Base-by-base conservation (phyloP, 2,888 invertebrate genomes). In the Tricholauxania praeusta region DNA sequence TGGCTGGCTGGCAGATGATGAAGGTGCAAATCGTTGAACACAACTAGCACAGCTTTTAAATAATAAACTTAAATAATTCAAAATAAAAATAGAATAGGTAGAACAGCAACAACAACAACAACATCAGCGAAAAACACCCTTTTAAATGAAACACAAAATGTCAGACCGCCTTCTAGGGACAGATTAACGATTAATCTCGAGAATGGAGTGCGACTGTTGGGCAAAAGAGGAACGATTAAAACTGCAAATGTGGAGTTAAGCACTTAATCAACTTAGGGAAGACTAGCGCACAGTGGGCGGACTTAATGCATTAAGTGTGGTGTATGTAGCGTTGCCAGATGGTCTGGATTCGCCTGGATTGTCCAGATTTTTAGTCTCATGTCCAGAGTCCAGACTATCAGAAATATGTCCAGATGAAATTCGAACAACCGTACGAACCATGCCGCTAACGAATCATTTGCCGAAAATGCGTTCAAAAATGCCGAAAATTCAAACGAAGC, bases 111-210 rank as follows among this genome's bases (percentile, higher is more conserved):
- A 28, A 32, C 55, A 53, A 72, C 57, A 55, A 4, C 15, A 12
- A 51, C 63, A 69, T 12, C 62, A 60, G 49, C 28, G 15, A 39
- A 59, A 17, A 28, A 69, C 55, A 57, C 64, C 51, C 63, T 76
- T 60, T 72, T 71, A 67, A 71, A 48, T 59, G 57, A 52, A 28
- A 72, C 66, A 75, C 71, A 71, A 82, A 80, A 82, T 83, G 80
- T 81, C 82, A 80, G 81, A 80, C 81, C 84, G 83, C 84, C 84
- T 84, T 84, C 83, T 79, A 82, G 84, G 84, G 84, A 84, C 84
- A 84, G 84, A 84, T 84, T 84, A 83, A 82, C 84, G 82, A 84
- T 84, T 84, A 84, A 84, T 84, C 84, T 84, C 81, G 77, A 78
- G 72, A 70, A 75, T 68, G 72, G 69, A 72, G 67, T 75, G 70